Base-by-base conservation (phyloP, 2,888 invertebrate species). In the Eurytoma californica region DNA sequence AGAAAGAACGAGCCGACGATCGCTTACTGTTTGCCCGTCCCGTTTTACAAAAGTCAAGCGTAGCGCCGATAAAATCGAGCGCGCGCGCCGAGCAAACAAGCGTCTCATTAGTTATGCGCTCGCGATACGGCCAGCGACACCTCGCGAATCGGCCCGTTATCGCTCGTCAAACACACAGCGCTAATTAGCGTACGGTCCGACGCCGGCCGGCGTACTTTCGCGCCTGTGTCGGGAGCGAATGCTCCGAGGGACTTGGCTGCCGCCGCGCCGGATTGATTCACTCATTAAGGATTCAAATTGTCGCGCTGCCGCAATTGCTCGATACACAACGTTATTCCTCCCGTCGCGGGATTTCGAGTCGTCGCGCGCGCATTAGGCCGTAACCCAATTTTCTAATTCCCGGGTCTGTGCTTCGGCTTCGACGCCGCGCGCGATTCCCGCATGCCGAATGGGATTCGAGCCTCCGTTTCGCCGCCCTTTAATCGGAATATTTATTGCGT, bases 371-470 rank as follows among this genome's bases (percentile, higher is more conserved):
- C 61, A 30, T 39, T 30, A n/a, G 30, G 9, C 67, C n/a, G 53
- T 75, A 79, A 75, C 60, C 74, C 67, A 47, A 79, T 79, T 75
- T 70, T 79, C 74, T 79, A 75, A 67, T 66, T 75, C 51, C 66
- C 73, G 20, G 30, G 51, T 14, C 49, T 20, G 51, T 61, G 2
- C 57, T 65, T 72, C 70, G 63, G 49, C 30, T 58, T 49, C 53
- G 61, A 74, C 58, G 74, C 30, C 18, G 14, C 28, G 14, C 55
- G 24, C 3, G n/a, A n/a, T n/a, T n/a, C 24, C 39, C 16, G 60
- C 2, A 14, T 20, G 58, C 58, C n/a, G 16, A 7, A 28, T 2
- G 60, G 30, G 14, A 57, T 0, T 7, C 0, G 20, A 9, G 60
- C 4, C 30, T 60, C 14, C 24, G 13, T 28, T 16, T 14, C 3